Evolutionary conservation across 2,113 vertebrate genomes (phyloP), one percentile per base, ranked within the genome.

Genomic region (Oplegnathus fasciatus): DNA sequence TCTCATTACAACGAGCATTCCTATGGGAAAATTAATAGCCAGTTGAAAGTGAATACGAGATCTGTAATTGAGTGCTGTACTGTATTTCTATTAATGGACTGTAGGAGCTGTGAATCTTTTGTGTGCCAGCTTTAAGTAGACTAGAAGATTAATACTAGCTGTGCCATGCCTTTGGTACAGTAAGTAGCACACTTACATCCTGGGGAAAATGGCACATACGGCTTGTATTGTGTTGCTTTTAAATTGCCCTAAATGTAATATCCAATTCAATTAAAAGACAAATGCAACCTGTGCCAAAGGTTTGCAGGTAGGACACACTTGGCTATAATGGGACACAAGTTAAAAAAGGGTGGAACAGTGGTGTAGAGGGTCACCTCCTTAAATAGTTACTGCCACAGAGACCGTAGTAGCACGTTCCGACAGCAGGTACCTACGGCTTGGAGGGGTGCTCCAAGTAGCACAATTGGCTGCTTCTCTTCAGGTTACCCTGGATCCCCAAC

Each of bases 61-160:
- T 80, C 44, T 84, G 34, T 82, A 75, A 91, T 61, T 82, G 85
- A 87, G 69, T 66, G 55, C 46, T 58, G 52, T 40, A 40, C 46
- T 58, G 52, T 40, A 40, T 80, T 85, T 77, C 60, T 72, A 50
- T 78, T 84, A 75, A 84, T 82, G 75, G 71, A 70, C 78, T 44
- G 48, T 73, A 69, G 65, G 62, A 65, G 64, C 83, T 66, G 55
- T 87, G 72, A 83, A 50, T 80, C 68, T 55, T 55, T n/a, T 74
- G 9, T 67, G n/a, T 60, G 58, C 4, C 58, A n/a, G 64, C 32
- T 60, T 66, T 80, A 61, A 83, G 64, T 83, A 71, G 57, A 54
- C 78, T 42, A n/a, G 24, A 57, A 54, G 80, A 71, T 76, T 54
- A 67, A 81, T 57, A 54, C 66, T 20, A 54, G 34, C 46, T 34